Conservation (phyloP, 2,888 invertebrate genomes). For the Cryptocephalus primarius region DNA sequence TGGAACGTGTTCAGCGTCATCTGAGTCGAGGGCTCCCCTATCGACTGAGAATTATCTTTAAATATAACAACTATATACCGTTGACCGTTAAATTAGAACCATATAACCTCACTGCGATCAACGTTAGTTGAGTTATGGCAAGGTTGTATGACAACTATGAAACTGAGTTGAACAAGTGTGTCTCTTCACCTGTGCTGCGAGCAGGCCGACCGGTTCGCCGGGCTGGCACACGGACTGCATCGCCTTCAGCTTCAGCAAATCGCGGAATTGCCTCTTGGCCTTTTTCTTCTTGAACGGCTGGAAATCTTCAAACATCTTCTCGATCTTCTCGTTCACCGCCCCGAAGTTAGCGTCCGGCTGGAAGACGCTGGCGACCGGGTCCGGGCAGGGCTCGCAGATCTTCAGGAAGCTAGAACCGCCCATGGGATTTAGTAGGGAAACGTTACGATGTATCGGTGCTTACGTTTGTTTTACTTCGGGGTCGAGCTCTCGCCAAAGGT, state of each 20-base stretch:
- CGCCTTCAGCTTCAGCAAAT: conserved; percentile 65
- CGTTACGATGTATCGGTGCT: not conserved
- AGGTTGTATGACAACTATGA: too few species aligned
- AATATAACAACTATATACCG: too few species aligned
- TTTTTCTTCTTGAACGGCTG: conserved; percentile 28
- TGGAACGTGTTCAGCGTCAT: conserved; percentile 99
- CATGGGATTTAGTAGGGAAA: conserved; percentile 11
- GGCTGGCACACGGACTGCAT: conserved; percentile 71
- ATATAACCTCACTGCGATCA: too few species aligned
- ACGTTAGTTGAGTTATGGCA: too few species aligned
- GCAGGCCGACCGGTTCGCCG: conserved; percentile 91
- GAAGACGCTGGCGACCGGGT: conserved; percentile 59
- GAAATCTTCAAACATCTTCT: conserved; percentile 53
- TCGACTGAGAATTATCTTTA: conserved; percentile 51
- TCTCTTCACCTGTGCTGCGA: conserved; percentile 92
- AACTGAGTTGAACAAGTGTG: too few species aligned
- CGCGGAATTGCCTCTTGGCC: conserved; percentile 39
- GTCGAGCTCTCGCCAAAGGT: conserved; percentile 55
- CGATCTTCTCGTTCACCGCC: conserved; percentile 72
- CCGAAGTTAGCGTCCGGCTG: conserved; percentile 72
- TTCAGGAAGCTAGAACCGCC: conserved; percentile 17
- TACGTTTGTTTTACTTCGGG: conserved; percentile 48
- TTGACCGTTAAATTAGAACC: too few species aligned
- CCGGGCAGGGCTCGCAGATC: conserved; percentile 47
- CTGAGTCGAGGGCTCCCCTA: conserved; percentile 99